Conservation (phyloP, 2,113 vertebrate genomes). For the Burhinus oedicnemus region DNA sequence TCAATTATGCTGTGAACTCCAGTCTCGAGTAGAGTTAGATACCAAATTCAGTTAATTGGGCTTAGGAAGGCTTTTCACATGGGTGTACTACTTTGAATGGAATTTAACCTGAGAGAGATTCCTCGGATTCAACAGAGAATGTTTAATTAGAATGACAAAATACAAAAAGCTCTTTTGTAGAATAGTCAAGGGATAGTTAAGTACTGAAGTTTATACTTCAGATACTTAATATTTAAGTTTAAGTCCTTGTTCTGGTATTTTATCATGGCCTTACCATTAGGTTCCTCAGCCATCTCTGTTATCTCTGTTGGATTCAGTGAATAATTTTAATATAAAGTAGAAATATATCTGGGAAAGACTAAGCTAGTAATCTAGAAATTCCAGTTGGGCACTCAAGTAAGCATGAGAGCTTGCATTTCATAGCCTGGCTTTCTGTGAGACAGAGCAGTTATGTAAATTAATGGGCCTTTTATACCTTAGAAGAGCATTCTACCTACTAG, state of each 20-base stretch:
- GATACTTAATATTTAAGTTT: not conserved
- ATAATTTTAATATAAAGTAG: not conserved
- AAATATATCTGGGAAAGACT: not conserved
- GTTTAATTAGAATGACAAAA: not conserved
- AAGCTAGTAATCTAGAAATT: not conserved
- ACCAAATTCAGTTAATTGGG: not conserved
- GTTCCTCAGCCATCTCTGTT: not conserved
- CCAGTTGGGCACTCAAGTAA: not conserved
- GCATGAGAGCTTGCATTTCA: not conserved
- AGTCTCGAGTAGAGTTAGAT: not conserved
- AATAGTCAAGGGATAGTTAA: not conserved
- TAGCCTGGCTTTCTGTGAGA: not conserved
- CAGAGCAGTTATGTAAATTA: not conserved
- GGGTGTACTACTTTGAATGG: not conserved
- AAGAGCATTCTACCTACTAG: not conserved
- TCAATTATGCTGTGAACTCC: not conserved
- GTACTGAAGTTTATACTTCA: not conserved
- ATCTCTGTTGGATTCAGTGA: not conserved
- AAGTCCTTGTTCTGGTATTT: not conserved
- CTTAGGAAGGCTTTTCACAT: not conserved
- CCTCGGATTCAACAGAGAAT: not conserved
- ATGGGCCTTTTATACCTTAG: not conserved
- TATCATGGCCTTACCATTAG: not conserved
- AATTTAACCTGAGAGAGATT: not conserved
- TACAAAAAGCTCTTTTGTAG: not conserved